These are phyloP conservation scores for Chloroclystis v-ata DNA, from an alignment of 2,888 invertebrate genomes.

Conservation along the genomic window DNA sequence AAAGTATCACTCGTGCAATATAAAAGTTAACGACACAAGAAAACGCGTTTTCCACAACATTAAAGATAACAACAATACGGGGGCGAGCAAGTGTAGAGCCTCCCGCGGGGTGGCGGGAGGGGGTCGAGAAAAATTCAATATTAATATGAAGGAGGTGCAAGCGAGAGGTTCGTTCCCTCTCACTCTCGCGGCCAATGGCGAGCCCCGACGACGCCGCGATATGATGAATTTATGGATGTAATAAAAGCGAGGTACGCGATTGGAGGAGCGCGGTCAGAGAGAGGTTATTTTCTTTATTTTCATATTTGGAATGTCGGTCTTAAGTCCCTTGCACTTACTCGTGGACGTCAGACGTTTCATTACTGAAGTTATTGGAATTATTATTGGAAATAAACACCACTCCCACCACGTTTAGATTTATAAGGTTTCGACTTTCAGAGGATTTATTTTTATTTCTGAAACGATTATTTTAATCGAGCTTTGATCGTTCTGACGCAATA, in stretches of 20 bases:
- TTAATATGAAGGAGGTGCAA: slow-evolving; percentile 86
- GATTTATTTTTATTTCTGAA: not conserved
- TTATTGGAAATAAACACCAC: slow-evolving; percentile 32
- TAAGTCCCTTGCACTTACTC: slow-evolving; percentile 52
- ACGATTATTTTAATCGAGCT: not conserved
- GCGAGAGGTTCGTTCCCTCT: slow-evolving; percentile 73
- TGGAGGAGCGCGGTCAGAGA: slow-evolving; percentile 77
- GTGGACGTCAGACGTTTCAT: slow-evolving; percentile 52
- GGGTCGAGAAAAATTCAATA: slow-evolving; percentile 87
- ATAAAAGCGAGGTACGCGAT: slow-evolving; percentile 83
- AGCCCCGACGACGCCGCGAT: slow-evolving; percentile 76
- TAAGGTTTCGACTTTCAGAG: slow-evolving; percentile 10
- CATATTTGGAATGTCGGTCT: slow-evolving; percentile 73
- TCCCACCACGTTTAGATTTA: slow-evolving; percentile 27
- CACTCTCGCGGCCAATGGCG: slow-evolving; percentile 77
- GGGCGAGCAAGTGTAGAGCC: slow-evolving; percentile 77
- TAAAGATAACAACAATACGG: slow-evolving; percentile 79
- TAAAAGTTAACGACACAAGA: slow-evolving; percentile 79
- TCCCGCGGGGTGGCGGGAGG: slow-evolving; percentile 74
- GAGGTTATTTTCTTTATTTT: slow-evolving; percentile 79
- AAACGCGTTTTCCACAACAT: slow-evolving; percentile 80
- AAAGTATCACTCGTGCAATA: slow-evolving; percentile 78
- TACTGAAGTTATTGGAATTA: slow-evolving; percentile 43
- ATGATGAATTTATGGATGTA: slow-evolving; percentile 91
- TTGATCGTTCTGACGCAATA: slow-evolving; percentile 16